Percentiles rank a stretch among this genome's conserved stretches.
Evolutionary conservation across 2,888 invertebrate species (phyloP).

Genomic region (Cepaea hortensis): DNA sequence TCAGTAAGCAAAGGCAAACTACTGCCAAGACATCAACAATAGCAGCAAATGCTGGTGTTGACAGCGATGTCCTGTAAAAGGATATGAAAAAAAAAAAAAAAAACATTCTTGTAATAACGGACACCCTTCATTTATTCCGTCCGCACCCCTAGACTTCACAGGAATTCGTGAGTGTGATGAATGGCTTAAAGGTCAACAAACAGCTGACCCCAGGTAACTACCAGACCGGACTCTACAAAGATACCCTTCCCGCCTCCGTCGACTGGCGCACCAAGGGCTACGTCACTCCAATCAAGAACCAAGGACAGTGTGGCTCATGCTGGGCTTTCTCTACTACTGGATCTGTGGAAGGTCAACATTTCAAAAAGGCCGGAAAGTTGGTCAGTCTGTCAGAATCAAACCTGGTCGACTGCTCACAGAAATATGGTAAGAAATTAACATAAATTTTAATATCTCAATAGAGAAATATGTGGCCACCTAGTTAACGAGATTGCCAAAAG

Average conservation of each 20-base stretch:
- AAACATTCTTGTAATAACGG: no score
- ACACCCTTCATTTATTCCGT: no score
- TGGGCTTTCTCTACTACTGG: slow-evolving; percentile 41
- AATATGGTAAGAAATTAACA: not conserved
- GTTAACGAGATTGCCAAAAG: no score
- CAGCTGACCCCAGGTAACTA: slow-evolving; percentile 19
- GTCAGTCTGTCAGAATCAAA: slow-evolving; percentile 77
- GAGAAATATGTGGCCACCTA: no score
- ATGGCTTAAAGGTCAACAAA: not conserved
- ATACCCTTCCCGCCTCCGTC: not conserved
- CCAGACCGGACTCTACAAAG: slow-evolving; percentile 18
- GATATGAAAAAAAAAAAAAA: no score
- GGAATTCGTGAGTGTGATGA: not conserved
- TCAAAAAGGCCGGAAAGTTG: slow-evolving; percentile 79
- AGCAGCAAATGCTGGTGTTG: no score
- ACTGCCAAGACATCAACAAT: no score
- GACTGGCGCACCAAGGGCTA: slow-evolving; percentile 45
- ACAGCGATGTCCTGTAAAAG: no score
- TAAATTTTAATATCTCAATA: not conserved
- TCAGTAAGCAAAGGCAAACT: no score
- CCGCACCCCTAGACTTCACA: not conserved
- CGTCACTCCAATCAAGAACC: slow-evolving; percentile 41
- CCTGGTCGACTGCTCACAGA: slow-evolving; percentile 75
- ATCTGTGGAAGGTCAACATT: slow-evolving; percentile 58
- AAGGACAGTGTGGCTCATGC: slow-evolving; percentile 41